phyloP scores from a whole-genome alignment of 2,888 invertebrate species.

The Mechanitis mazaeus region DNA sequence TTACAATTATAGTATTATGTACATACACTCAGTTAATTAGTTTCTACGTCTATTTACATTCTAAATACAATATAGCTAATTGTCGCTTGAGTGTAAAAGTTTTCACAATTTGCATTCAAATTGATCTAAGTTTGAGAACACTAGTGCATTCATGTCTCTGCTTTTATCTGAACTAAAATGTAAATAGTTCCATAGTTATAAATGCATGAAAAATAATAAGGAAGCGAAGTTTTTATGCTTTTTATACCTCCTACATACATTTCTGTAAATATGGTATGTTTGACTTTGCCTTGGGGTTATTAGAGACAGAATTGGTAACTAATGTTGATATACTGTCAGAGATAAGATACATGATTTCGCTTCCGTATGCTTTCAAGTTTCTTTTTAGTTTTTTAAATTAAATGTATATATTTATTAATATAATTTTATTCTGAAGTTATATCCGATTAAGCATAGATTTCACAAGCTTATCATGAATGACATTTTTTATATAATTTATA shows the following conservation, averaged over 20 bases:
- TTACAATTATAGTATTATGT: neutral
- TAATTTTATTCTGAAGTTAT: too few relatives aligned
- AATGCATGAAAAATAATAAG: constrained; percentile 17
- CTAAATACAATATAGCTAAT: neutral
- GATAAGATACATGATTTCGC: neutral
- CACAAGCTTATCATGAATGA: too few relatives aligned
- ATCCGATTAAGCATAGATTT: too few relatives aligned
- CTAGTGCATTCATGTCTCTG: neutral
- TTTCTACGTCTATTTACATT: neutral
- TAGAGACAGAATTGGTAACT: constrained; percentile 53
- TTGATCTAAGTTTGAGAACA: constrained; percentile 3
- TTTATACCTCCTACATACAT: constrained; percentile 56
- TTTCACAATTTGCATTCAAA: constrained; percentile 4
- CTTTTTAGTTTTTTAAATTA: too few relatives aligned
- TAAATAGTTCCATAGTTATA: neutral
- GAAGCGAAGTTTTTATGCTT: constrained; percentile 38
- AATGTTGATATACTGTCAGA: constrained; percentile 46
- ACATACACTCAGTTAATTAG: neutral
- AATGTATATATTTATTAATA: too few relatives aligned
- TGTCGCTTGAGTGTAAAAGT: neutral
- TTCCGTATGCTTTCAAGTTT: too few relatives aligned
- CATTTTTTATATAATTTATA: too few relatives aligned
- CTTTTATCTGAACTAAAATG: neutral
- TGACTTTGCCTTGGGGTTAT: constrained; percentile 61
- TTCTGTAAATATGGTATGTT: constrained; percentile 61